Evolutionary conservation across 2,113 vertebrate genomes (phyloP).

Genomic region (Ptychochromis oligacanthus): DNA sequence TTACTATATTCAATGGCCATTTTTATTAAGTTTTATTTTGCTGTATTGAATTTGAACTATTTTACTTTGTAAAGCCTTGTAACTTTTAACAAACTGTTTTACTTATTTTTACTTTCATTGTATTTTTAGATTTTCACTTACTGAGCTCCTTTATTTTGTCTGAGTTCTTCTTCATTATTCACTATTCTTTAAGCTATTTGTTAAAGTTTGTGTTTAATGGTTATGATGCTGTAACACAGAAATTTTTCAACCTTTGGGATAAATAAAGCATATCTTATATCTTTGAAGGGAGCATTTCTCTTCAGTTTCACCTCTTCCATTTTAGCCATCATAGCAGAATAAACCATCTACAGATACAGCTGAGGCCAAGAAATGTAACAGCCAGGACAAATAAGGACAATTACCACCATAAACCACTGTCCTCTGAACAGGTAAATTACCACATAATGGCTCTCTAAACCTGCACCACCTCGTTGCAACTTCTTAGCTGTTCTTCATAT

Average conservation of each 20-base stretch:
- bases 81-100: neutral
- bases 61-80: neutral
- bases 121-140: neutral
- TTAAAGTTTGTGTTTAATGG: neutral
- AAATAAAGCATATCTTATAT: neutral
- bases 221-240: neutral
- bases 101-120: no score
- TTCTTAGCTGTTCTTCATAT: neutral
- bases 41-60: neutral
- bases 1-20: neutral
- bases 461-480: no score
- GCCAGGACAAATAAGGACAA: neutral
- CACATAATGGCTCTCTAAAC: no score
- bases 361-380: neutral
- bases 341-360: neutral
- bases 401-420: neutral
- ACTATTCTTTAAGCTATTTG: neutral
- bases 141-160: neutral
- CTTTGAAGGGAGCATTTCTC: neutral
- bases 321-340: fast-evolving
- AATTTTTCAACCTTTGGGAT: neutral
- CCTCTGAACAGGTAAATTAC: neutral
- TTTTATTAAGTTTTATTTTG: neutral
- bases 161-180: neutral
- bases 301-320: neutral